Base-by-base conservation (phyloP, 2,797 vertebrate genomes). In the Syndactyla subalaris region DNA sequence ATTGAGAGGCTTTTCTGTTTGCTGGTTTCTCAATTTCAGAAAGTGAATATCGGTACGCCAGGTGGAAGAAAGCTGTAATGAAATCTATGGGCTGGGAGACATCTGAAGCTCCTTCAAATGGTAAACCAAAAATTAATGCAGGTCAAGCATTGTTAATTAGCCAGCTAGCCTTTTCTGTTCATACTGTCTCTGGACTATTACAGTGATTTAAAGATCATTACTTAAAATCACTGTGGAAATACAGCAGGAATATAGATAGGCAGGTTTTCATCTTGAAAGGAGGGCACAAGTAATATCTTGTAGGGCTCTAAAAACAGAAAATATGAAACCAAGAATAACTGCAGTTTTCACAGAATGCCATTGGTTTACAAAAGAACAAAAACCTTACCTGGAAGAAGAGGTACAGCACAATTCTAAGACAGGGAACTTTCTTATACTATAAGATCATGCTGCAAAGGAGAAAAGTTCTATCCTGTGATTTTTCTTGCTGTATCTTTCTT, bases 1-100 rank as follows among this genome's bases (percentile, higher is more conserved):
- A 46, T 23, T 94, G 32, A 93, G 34, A 80, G 22, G 38, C 54
- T 85, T 92, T 83, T 87, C 29, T 91, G 27, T 75, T 89, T 74
- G 27, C 36, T 62, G 21, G 41, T 86, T 90, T 90, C 54, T 81
- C 20, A 6, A 58, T 95, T 97, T 83, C 97, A 99, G 99, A 99
- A 98, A 99, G 99, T 12, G 99, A 99, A 96, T 98, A 98, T 86
- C 98, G 99, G 39, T 99, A 99, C 75, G 98, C 98, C n/a, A 98
- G 99, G 2, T 99, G 99, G 99, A 99, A 99, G 97, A 99, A 99
- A 97, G 99, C 99, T 12, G 99, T 99, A 49, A 97, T 98, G 97
- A 99, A 98, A 75, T 98, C 99, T 88, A 99, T 99, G 98, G 99
- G 98, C 95, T 99, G 99, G 99, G 99, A 98, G 95, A 98, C 98